phyloP scores from a whole-genome alignment of 2,888 invertebrate species.

The Sepioteuthis lessoniana region DNA sequence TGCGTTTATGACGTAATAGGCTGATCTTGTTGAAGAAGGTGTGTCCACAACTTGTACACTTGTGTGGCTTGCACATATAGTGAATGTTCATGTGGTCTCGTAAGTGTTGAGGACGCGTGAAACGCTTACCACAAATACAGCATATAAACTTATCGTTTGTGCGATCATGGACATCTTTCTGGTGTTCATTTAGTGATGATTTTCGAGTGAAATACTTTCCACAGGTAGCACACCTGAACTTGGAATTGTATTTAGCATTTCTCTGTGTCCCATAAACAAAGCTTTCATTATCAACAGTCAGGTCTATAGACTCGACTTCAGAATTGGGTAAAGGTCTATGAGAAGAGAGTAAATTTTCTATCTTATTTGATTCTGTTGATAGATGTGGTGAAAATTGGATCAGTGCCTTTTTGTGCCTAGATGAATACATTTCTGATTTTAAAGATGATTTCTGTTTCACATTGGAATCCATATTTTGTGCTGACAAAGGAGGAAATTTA shows the following conservation, averaged over 20 bases:
- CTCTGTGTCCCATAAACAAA: neutral
- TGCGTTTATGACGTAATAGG: constrained; percentile 45
- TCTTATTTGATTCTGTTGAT: constrained; percentile 11
- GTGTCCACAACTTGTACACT: constrained; percentile 36
- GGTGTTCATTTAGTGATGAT: constrained; percentile 43
- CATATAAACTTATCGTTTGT: constrained; percentile 43
- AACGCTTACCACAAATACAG: constrained; percentile 43
- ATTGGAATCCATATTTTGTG: neutral
- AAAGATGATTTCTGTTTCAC: neutral
- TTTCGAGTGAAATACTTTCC: constrained; percentile 44
- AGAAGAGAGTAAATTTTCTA: neutral
- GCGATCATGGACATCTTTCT: constrained; percentile 40
- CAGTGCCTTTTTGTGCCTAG: constrained; percentile 34
- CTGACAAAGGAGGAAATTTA: neutral
- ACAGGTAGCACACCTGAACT: constrained; percentile 21
- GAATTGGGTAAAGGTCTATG: neutral
- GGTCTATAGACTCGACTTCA: constrained; percentile 24
- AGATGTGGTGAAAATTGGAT: neutral
- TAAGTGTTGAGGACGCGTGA: constrained; percentile 45
- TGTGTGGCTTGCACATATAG: constrained; percentile 42
- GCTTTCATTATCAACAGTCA: neutral
- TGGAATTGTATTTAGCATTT: constrained; percentile 35
- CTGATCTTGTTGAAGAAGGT: constrained; percentile 48
- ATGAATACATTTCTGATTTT: neutral
- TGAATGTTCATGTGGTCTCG: constrained; percentile 48